Evolutionary conservation across 2,888 invertebrate genomes (phyloP).

Genomic region (Aleiodes testaceus): DNA sequence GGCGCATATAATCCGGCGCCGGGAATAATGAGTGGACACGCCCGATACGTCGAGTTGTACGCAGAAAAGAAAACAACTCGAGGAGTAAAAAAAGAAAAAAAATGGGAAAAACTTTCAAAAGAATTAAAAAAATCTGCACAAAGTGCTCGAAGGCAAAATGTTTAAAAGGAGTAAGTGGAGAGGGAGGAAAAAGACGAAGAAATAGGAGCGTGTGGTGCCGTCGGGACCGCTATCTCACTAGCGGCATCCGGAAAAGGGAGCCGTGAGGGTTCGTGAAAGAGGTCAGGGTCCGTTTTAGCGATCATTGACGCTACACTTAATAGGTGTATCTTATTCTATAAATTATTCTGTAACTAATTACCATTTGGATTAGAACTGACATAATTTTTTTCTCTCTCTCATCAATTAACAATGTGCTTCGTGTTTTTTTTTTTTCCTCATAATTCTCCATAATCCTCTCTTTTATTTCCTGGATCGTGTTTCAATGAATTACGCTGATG

Average conservation of each 20-base stretch:
- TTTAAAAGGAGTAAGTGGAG: neutral
- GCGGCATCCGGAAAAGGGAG: conserved; percentile 52
- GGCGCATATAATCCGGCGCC: conserved; percentile 44
- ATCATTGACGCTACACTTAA: conserved; percentile 39
- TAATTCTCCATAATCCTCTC: neutral
- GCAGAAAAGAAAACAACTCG: conserved; percentile 21
- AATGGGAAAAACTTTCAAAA: too few species aligned
- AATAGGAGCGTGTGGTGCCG: conserved; percentile 35
- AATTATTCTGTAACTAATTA: too few species aligned
- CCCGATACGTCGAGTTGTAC: conserved; percentile 37
- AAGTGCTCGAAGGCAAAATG: conserved; percentile 23
- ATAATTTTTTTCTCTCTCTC: neutral
- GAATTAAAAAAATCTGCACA: conserved; percentile 11
- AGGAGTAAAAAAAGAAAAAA: neutral
- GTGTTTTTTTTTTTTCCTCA: neutral
- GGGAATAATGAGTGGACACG: conserved; percentile 44
- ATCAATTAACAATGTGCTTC: neutral
- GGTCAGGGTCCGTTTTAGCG: conserved; percentile 52
- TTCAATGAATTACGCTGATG: conserved; percentile 2
- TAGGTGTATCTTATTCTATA: too few species aligned
- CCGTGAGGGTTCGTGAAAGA: conserved; percentile 49
- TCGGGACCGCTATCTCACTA: conserved; percentile 40
- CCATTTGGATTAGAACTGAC: too few species aligned
- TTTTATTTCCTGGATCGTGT: neutral
- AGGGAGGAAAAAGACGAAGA: conserved; percentile 19